Conservation (phyloP, 2,888 invertebrate species). For the Leptarthrus brevirostris region DNA sequence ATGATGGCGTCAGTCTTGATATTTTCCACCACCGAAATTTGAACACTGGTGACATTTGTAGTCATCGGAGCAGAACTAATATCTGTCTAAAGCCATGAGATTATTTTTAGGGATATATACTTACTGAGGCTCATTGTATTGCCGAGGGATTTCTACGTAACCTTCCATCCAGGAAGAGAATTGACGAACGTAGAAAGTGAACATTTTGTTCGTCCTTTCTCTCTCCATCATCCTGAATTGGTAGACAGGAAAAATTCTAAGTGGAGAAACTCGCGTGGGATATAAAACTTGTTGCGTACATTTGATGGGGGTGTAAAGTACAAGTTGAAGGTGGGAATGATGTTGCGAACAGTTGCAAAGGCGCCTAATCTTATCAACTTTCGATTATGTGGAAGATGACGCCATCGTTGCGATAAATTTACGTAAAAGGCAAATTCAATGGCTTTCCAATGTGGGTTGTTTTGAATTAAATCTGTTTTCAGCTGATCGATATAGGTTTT, state of each 20-base stretch:
- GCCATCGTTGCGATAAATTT: conserved; percentile 1
- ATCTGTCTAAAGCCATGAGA: conserved; percentile 33
- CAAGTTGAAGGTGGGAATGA: neutral
- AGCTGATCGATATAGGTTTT: neutral
- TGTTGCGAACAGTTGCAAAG: conserved; percentile 26
- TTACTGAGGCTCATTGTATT: conserved; percentile 2
- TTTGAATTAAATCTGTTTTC: neutral
- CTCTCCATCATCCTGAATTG: neutral
- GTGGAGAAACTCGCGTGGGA: neutral
- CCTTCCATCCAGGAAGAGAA: too few relatives aligned
- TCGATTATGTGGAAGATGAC: conserved; percentile 8
- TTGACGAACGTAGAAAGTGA: neutral
- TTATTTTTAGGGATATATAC: conserved; percentile 21
- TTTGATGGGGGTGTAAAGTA: neutral
- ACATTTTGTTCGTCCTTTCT: neutral
- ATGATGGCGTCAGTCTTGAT: conserved; percentile 30
- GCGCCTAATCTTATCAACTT: conserved; percentile 40
- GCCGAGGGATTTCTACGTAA: neutral
- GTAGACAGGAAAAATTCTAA: neutral
- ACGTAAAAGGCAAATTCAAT: neutral
- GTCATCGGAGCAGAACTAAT: conserved; percentile 27
- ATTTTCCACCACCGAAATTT: conserved; percentile 27
- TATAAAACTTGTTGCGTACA: neutral
- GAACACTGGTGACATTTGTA: conserved; percentile 32
- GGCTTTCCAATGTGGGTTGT: neutral